These are phyloP conservation scores for Grantiella picta DNA, from an alignment of 2,113 vertebrate genomes.

Conservation along the genomic window DNA sequence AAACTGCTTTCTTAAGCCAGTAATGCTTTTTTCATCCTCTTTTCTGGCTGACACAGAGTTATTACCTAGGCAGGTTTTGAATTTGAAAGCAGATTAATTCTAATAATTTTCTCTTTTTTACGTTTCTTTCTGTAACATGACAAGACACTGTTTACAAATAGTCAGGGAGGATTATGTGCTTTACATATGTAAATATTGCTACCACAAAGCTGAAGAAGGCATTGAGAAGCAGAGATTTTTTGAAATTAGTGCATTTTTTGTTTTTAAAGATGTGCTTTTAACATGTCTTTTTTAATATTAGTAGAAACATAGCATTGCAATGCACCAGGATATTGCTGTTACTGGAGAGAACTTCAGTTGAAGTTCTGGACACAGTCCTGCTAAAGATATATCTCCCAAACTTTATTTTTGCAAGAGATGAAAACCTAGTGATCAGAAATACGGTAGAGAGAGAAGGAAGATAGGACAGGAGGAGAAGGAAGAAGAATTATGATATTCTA, in stretches of 20 bases:
- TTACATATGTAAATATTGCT: neutral
- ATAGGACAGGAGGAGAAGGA: neutral
- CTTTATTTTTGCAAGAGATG: neutral
- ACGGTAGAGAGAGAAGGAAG: neutral
- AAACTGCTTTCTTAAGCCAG: neutral
- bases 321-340: neutral
- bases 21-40: fast-evolving
- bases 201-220: neutral
- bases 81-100: neutral
- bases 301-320: neutral
- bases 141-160: neutral
- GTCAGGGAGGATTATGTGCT: neutral
- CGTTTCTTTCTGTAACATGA: neutral
- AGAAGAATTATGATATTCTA: neutral
- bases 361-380: neutral
- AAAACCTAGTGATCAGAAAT: neutral
- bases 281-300: neutral
- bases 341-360: neutral
- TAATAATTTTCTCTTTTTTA: neutral
- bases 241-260: neutral
- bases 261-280: neutral
- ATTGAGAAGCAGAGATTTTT: neutral
- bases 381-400: neutral
- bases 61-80: neutral
- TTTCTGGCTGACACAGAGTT: neutral